A percentile compares a stretch with the other conserved stretches of the same genome.
Evolutionary conservation across 2,888 invertebrate species (phyloP).

Genomic region (Cephus spinipes): DNA sequence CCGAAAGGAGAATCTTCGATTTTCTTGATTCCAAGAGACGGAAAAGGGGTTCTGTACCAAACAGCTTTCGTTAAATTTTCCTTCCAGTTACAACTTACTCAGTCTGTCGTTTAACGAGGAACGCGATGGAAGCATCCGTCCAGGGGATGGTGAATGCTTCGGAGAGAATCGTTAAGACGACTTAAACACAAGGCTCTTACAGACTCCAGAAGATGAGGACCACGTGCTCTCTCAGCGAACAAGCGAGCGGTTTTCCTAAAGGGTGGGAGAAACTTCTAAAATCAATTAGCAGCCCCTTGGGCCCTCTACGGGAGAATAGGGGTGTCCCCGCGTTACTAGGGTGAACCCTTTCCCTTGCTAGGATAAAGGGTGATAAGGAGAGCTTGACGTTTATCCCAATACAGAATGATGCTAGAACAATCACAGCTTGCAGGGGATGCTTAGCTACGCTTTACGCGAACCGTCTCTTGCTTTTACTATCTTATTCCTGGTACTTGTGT

Average conservation of each 20-base stretch:
- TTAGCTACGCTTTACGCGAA: not conserved
- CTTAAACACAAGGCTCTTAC: slow-evolving; percentile 32
- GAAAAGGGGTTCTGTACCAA: not conserved
- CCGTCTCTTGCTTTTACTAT: not conserved
- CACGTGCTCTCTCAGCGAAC: not conserved
- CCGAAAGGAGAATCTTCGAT: not conserved
- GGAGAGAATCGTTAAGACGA: slow-evolving; percentile 42
- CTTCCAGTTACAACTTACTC: not conserved
- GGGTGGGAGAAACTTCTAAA: slow-evolving; percentile 58
- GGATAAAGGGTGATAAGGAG: slow-evolving; percentile 30
- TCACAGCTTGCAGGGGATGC: slow-evolving; percentile 47
- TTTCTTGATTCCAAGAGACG: not conserved
- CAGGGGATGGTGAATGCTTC: not conserved
- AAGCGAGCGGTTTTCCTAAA: slow-evolving; percentile 6
- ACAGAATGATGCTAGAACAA: slow-evolving; percentile 47
- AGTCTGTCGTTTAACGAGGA: not conserved
- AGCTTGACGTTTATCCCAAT: slow-evolving; percentile 42
- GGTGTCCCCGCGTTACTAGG: not conserved
- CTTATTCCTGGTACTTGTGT: not conserved
- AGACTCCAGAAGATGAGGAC: not conserved
- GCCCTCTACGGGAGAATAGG: not conserved
- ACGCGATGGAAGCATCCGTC: not conserved
- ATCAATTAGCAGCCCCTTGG: slow-evolving; percentile 60
- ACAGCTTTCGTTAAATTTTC: not conserved
- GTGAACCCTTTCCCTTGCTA: slow-evolving; percentile 2